A percentile compares a stretch with the other conserved stretches of the same genome.
Evolutionary conservation across 2,797 vertebrate genomes (phyloP).

Genomic region (Fistularia commersonii): DNA sequence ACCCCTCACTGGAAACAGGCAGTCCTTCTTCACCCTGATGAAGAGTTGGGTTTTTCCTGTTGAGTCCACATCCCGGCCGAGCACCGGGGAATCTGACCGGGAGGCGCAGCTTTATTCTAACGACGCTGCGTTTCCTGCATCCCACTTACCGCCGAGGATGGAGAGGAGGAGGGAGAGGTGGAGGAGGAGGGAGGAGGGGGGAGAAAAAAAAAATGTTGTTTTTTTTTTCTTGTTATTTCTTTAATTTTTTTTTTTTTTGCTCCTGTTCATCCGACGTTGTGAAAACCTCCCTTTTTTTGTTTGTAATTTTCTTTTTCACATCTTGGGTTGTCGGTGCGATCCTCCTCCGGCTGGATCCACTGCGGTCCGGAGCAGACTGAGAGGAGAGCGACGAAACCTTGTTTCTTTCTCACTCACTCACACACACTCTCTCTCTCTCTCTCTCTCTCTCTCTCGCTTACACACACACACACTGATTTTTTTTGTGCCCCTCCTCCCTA

Average conservation of each 20-base stretch:
- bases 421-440: background rate
- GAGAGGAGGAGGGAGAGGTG: constrained; percentile 35
- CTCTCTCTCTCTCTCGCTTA: background rate
- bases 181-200: too few species aligned
- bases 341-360: constrained; percentile 36
- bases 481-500: constrained; percentile 23
- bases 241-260: too few species aligned
- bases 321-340: constrained; percentile 16
- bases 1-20: too few species aligned
- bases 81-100: too few species aligned
- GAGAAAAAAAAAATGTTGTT: background rate
- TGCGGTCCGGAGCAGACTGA: constrained; percentile 56
- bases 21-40: too few species aligned
- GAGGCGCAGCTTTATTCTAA: too few species aligned
- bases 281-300: too few species aligned
- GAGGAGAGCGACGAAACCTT: constrained; percentile 39
- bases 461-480: constrained; percentile 15
- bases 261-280: too few species aligned
- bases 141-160: constrained; percentile 29
- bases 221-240: background rate
- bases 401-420: constrained; percentile 16
- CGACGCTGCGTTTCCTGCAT: constrained; percentile 63
- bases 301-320: constrained; percentile 24
- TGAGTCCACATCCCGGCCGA: too few species aligned
- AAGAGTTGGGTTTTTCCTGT: too few species aligned